Evolutionary conservation across 1,140 invertebrate species (phyloP), one percentile per base, ranked within the genome.

Genomic region (Mesaphorura yosii): DNA sequence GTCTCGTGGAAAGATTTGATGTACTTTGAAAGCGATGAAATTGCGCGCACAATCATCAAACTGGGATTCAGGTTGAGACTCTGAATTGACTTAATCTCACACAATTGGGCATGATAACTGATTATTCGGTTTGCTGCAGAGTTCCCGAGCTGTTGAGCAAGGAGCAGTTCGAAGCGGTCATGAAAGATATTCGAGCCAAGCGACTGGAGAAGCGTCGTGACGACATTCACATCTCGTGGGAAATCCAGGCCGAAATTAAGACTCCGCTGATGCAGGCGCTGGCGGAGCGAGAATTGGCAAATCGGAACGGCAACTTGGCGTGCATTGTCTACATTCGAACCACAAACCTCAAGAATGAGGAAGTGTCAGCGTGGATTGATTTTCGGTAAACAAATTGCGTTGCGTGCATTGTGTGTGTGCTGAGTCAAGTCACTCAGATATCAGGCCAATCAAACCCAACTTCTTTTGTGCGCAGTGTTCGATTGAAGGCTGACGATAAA

Each of bases 301-400:
- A 53, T 38, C 25, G 58, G 17, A 49, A 17, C 17, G 40, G 41
- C 5, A 46, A 52, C 15, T 23, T 50, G 41, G 40, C 49, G 10
- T 55, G 53, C 20, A 52, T 59, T 3, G 40, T 59, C 17, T 59
- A 51, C 28, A 40, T 59, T n/a, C 37, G 58, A 20, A 40, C 46
- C 23, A 38, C 26, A 7, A 55, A 49, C 39, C 51, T 51, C 27
- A 59, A 56, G 34, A 47, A 48, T 15, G 53, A 59, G 14, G 58
- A 59, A 26, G 38, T 59, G 19, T 59, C 58, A 3, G 58, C 47
- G 1, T 59, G 39, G n/a, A 55, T 59, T 49, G 58, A 59, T 53
- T 55, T 46, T 22, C 23, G 44, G 44, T 46, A 20, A 41, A 17
- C 17, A n/a, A n/a, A n/a, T n/a, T n/a, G n/a, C n/a, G n/a, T n/a